Evolutionary conservation across 2,113 vertebrate species (phyloP), one percentile per base, ranked within the genome.

Genomic region (human): DNA sequence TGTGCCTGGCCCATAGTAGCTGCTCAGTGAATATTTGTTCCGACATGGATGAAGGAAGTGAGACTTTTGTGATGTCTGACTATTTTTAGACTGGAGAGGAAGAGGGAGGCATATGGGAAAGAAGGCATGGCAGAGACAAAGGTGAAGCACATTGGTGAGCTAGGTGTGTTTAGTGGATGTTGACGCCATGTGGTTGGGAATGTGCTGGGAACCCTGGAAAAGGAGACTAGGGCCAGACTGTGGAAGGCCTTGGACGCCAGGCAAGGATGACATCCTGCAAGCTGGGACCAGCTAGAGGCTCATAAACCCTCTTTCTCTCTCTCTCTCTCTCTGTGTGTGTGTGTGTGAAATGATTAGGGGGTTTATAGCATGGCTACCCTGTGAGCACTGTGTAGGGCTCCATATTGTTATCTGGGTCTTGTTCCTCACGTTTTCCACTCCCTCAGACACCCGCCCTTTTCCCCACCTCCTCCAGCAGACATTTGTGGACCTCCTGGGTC

Each of bases 351-450:
- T n/a, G 13, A 68, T 27, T 8, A 50, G 30, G 30, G 57, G 16
- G 3, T 30, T 5, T 38, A 27, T 2, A 30, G 40, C 8, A 6
- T 17, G 43, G 2, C 25, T 48, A 8, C 11, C 3, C 59, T 4
- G 30, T 18, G 32, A n/a, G 80, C 25, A 0, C 18, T 2, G 1
- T 11, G 38, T 1, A 6, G 23, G 6, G 30, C 5, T 80, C 66
- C 12, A 1, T 3, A 0, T 7, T 64, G 23, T 48, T 10, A 5
- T 0, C 2, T 3, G 32, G 3, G 6, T 64, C 55, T 78, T 16
- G 43, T 0, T 18, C 61, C 72, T 35, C 20, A 5, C 0, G 2
- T 8, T 27, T 38, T 3, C 35, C 14, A 14, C 11, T 32, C 12
- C 23, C 25, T 57, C 61, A 50, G 17, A 38, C 5, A 5, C 0